Evolutionary conservation across 2,797 vertebrate species (phyloP), one percentile per base, ranked within the genome.

Genomic region (Microchirus variegatus): DNA sequence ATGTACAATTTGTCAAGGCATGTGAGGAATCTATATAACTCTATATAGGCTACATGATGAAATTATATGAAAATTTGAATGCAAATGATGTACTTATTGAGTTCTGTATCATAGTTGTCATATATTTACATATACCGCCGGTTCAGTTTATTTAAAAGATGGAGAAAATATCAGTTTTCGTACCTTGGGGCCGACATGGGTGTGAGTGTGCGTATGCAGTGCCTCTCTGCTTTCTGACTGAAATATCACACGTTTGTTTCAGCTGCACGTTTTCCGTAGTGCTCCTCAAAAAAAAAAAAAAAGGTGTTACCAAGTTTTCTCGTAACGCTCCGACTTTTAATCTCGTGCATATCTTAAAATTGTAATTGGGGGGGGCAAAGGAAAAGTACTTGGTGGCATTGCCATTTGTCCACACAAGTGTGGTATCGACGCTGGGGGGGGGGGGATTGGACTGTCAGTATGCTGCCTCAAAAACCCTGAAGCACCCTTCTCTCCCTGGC

Each of bases 81-180:
- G 88, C 89, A 89, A 90, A 76, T 74, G 79, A 74, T 90, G 86
- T 90, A 89, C 84, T 82, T 88, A 86, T 85, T 86, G 63, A 87
- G 89, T 89, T 87, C 69, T 92, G 86, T 92, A 84, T 86, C 84
- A 91, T 90, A 85, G 86, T 82, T 75, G 85, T 91, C 57, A 75
- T 85, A 87, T 88, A 86, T 84, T 83, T 84, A 77, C 87, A 87
- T 83, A 85, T 83, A 80, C 57, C 74, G 77, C 76, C 68, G 70
- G 73, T 59, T 82, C 79, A 77, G 67, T 86, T 72, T 82, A 76
- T 90, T 88, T 78, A 83, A 81, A 59, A 22, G 57, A 63, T 13
- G 56, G 59, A 67, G 70, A 64, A 65, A 63, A 72, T 82, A 80
- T 82, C 67, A 69, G 49, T 81, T 74, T 74, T 77, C 54, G 59